A percentile compares a stretch with the other conserved stretches of the same genome.
These are phyloP conservation scores for Polydesmus complanatus DNA, from an alignment of 2,888 invertebrate genomes.

Conservation along the genomic window DNA sequence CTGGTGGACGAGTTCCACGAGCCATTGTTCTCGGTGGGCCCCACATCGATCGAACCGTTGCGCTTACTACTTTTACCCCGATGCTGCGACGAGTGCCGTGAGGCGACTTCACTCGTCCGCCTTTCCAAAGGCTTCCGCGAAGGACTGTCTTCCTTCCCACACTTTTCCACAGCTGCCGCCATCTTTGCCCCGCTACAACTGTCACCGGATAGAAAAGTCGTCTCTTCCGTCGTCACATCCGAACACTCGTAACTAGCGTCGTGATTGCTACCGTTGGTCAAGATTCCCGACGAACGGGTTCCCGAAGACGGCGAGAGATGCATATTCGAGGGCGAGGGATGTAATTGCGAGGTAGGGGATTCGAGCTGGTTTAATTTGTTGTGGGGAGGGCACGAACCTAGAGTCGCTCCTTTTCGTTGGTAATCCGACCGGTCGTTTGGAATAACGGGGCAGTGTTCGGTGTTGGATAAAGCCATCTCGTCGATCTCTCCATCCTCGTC, in stretches of 20 bases:
- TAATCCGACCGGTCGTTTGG: constrained; percentile 80
- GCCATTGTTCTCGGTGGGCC: not conserved
- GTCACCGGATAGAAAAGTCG: constrained; percentile 27
- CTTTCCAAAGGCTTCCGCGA: not conserved
- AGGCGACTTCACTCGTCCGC: too few species aligned
- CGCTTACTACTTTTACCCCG: not conserved
- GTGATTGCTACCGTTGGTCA: constrained; percentile 47
- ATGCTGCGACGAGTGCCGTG: not conserved
- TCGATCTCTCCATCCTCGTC: constrained; percentile 35
- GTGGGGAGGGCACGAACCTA: constrained; percentile 21
- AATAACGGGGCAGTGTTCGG: constrained; percentile 62
- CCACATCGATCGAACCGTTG: constrained; percentile 10
- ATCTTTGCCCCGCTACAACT: constrained; percentile 14
- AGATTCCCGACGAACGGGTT: not conserved
- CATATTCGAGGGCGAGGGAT: not conserved
- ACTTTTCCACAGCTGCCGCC: constrained; percentile 1
- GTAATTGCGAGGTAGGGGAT: too few species aligned
- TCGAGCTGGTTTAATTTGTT: constrained; percentile 57
- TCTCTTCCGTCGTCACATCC: constrained; percentile 37
- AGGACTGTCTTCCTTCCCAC: not conserved
- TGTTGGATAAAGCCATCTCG: constrained; percentile 25
- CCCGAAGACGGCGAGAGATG: not conserved
- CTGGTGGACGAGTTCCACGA: constrained; percentile 23
- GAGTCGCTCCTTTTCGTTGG: not conserved
- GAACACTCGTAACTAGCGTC: constrained; percentile 67